Evolutionary conservation across 2,888 invertebrate species (phyloP), one percentile per base, ranked within the genome.

Genomic region (Deroplatys truncata): DNA sequence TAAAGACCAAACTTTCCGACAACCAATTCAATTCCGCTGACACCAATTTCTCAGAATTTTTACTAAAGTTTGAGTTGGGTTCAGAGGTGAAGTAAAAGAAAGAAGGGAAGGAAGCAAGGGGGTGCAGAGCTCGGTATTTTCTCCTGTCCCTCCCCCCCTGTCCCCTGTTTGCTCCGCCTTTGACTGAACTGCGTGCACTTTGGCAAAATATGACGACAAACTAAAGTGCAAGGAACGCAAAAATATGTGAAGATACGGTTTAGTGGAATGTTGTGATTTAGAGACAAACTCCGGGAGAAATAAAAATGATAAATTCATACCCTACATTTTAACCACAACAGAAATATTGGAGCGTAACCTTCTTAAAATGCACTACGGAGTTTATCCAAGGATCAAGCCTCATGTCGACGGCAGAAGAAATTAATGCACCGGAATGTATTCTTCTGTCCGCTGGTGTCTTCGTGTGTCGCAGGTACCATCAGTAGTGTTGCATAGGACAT

Each of bases 31-130:
- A 88, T 88, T 84, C 84, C 88, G 88, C 88, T 88, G 88, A 88
- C 88, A 88, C 88, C 88, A 88, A 88, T 88, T 88, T 88, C 88
- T 88, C 88, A 84, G 84, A 88, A 88, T 88, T 88, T 88, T 88
- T 88, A 84, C 88, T 88, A 29, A 88, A 88, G 88, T 88, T 88
- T 84, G 88, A 84, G 88, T 88, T 88, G 56, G 29, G 88, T 84
- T 88, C 88, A 88, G 84, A 88, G 84, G 49, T 84, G 84, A 88
- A 88, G 49, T 87, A 31, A 87, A 87, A 87, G 72, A 87, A 87
- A 35, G 1, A 87, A 86, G 20, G 82, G 20, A 86, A 31, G 83
- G n/a, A 28, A 31, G 87, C 82, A 29, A 82, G 29, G 49, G 49
- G 49, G 20, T 2, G 56, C 20, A 72, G 20, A 72, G 16, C 3